A percentile compares a stretch with the other conserved stretches of the same genome.
phyloP scores from a whole-genome alignment of 2,113 vertebrate species.

The Lepisosteus osseus region DNA sequence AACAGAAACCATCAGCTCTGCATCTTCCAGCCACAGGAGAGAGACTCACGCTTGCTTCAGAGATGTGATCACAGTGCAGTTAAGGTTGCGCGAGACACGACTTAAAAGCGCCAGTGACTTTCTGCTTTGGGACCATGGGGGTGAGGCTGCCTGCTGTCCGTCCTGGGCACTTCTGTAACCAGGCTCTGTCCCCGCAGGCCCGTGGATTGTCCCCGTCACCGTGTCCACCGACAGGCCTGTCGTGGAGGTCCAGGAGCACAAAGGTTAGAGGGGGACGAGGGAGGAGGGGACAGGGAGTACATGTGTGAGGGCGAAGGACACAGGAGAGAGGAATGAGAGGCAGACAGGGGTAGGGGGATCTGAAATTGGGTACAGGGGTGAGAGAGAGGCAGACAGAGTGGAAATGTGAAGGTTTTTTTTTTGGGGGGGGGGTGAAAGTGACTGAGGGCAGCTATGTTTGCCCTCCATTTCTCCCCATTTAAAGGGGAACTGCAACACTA shows the following conservation, averaged over 20 bases:
- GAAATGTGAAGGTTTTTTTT: neutral
- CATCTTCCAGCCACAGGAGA: constrained; percentile 38
- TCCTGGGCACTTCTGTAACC: neutral
- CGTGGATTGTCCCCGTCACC: constrained; percentile 42
- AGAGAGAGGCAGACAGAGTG: neutral
- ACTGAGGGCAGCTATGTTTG: constrained; percentile 13
- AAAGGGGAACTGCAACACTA: too few species aligned
- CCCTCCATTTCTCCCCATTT: neutral
- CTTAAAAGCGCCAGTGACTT: too few species aligned
- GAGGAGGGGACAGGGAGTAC: neutral
- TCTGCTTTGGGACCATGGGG: neutral
- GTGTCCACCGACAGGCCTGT: constrained; percentile 43
- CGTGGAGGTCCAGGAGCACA: constrained; percentile 59
- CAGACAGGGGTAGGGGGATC: too few species aligned
- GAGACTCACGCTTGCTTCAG: neutral
- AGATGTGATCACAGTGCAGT: neutral
- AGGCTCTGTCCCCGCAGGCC: constrained; percentile 39
- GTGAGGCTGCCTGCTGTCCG: neutral
- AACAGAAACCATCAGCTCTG: neutral
- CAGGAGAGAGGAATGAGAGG: too few species aligned
- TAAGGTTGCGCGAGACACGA: too few species aligned
- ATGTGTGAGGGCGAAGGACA: too few species aligned
- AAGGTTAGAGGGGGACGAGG: constrained; percentile 42
- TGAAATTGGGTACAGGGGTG: too few species aligned
- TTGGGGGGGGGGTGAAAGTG: too few species aligned